Evolutionary conservation across 2,113 vertebrate genomes (phyloP).

Genomic region (Notiomystis cincta): DNA sequence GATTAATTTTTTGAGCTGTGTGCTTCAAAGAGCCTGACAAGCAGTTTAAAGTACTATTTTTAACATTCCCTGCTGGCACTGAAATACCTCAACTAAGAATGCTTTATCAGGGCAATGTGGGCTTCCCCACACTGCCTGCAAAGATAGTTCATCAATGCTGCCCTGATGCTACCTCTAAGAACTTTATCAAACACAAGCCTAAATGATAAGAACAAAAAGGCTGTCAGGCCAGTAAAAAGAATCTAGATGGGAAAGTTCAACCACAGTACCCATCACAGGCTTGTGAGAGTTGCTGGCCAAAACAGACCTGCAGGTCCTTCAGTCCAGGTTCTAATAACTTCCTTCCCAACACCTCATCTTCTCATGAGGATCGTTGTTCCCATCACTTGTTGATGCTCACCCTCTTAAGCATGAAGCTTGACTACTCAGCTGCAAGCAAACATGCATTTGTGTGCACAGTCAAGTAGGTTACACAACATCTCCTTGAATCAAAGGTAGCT

Average conservation of each 20-base stretch:
- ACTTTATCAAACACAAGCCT: not conserved
- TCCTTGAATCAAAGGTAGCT: not conserved
- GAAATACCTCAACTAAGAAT: slow-evolving; percentile 10
- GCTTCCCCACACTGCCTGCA: slow-evolving; percentile 21
- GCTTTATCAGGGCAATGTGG: not conserved
- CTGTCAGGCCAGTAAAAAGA: slow-evolving; percentile 1
- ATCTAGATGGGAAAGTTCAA: not conserved
- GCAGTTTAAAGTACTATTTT: slow-evolving; percentile 58
- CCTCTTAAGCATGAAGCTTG: slow-evolving; percentile 23
- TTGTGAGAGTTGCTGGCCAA: not conserved
- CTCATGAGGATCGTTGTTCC: not conserved
- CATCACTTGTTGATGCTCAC: slow-evolving; percentile 5
- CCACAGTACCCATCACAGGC: not conserved
- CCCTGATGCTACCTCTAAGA: not conserved
- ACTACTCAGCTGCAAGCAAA: slow-evolving; percentile 33
- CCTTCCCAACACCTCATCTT: slow-evolving; percentile 9
- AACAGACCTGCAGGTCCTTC: slow-evolving; percentile 27
- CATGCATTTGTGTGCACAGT: not conserved
- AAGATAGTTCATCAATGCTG: slow-evolving; percentile 18
- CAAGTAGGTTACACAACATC: not conserved
- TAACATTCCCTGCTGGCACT: not conserved
- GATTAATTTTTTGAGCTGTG: slow-evolving; percentile 58
- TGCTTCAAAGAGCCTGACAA: slow-evolving; percentile 49
- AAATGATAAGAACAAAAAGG: slow-evolving; percentile 15
- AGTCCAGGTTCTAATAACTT: not conserved